Evolutionary conservation across 2,113 vertebrate genomes (phyloP), one percentile per base, ranked within the genome.

Genomic region (Butorides virescens): DNA sequence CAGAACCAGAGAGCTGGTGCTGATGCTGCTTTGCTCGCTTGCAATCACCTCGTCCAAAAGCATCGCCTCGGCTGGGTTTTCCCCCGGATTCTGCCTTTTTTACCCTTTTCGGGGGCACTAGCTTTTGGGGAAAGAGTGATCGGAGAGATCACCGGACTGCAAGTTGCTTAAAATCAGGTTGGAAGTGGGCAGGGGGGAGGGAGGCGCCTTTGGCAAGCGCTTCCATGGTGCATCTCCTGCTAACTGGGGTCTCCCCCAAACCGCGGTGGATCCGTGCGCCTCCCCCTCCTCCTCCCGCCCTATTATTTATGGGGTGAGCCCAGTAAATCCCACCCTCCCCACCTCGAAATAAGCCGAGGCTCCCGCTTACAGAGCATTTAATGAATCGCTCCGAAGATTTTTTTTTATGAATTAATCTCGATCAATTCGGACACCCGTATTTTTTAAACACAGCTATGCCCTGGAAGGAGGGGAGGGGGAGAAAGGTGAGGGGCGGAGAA

Each of bases 241-340:
- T 95, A 97, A 97, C 97, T 91, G 77, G 96, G 96, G 96, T 96
- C 97, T 97, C 84, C 96, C 95, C 95, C 77, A 96, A 87, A 95
- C 77, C 96, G 85, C 88, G 73, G 81, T 76, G 44, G 91, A 73
- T 91, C 81, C 84, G 81, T 90, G 96, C 94, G 68, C 93, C 94
- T 91, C 91, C 95, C 61, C 79, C 95, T 92, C 94, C 96, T 94
- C 95, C 89, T 93, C 97, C 96, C 94, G 85, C 97, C 92, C 94
- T 96, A 82, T 96, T 96, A 97, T 96, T 97, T 97, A 97, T 95
- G 97, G 95, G 96, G 97, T 74, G 97, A 97, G 97, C 94, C 96
- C 95, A 88, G 77, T 88, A 92, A 95, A 94, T 94, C 93, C 94
- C 96, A 91, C 94, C 96, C 94, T 95, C 96, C 96, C 96, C 96